Conservation (phyloP, 2,797 vertebrate genomes). For the Ammospiza maritima region DNA sequence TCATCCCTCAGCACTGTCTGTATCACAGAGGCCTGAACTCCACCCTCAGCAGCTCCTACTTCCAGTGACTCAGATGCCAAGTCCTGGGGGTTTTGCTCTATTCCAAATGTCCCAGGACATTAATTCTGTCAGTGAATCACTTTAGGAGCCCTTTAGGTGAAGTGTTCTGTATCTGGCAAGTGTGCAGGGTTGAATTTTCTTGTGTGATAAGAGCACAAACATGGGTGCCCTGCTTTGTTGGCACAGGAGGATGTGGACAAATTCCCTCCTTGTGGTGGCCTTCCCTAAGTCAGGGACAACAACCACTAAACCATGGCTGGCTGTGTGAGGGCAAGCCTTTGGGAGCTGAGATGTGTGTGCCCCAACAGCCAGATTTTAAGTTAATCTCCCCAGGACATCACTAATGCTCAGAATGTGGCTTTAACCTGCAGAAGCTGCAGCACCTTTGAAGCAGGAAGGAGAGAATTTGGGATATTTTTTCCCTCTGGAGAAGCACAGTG, state of each 20-base stretch:
- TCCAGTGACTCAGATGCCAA: fast-evolving
- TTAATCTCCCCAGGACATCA: background rate
- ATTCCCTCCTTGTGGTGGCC: background rate
- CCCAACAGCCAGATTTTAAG: background rate
- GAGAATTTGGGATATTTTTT: background rate
- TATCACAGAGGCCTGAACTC: fast-evolving
- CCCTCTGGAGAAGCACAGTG: background rate
- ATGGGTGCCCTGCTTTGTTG: background rate
- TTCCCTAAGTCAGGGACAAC: background rate
- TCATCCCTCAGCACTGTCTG: background rate
- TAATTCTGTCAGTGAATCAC: background rate
- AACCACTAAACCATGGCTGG: background rate
- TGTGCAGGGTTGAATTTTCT: background rate
- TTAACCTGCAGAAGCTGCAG: background rate
- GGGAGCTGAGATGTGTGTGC: background rate
- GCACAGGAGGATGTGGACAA: background rate
- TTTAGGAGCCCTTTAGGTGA: background rate
- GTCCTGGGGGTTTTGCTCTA: background rate
- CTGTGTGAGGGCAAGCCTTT: background rate
- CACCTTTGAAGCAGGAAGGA: background rate
- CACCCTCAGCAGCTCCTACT: background rate
- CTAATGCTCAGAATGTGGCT: background rate
- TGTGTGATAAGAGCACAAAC: background rate
- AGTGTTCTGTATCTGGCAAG: background rate
- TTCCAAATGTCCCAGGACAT: fast-evolving